Percentiles rank a stretch among this genome's conserved stretches.
phyloP scores from a whole-genome alignment of 2,797 vertebrate species.

The Orientallactaga sibirica region DNA sequence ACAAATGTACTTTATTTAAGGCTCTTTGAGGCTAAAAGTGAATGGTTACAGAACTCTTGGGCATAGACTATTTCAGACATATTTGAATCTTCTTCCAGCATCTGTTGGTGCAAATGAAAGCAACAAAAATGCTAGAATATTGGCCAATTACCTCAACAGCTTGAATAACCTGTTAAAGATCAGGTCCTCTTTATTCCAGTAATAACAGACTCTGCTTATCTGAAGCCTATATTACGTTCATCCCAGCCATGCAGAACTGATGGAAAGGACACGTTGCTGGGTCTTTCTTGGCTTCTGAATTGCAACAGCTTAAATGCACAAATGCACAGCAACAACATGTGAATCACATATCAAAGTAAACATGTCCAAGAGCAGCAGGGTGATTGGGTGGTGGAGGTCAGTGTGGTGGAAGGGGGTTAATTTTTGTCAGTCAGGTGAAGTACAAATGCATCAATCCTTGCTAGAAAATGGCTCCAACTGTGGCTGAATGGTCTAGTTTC shows the following conservation, averaged over 20 bases:
- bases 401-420: constrained; percentile 63
- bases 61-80: neutral
- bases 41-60: neutral
- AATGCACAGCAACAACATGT: constrained; percentile 62
- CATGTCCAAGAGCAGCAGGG: constrained; percentile 36
- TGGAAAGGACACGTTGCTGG: constrained; percentile 47
- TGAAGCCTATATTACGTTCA: constrained; percentile 53
- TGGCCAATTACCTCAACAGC: constrained; percentile 38
- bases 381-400: constrained; percentile 52
- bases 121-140: neutral
- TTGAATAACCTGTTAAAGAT: constrained; percentile 26
- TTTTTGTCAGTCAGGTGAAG: constrained; percentile 75
- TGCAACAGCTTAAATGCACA: constrained; percentile 60
- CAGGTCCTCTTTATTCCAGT: constrained; percentile 38
- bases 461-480: constrained; percentile 77
- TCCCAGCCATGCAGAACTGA: constrained; percentile 9
- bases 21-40: constrained; percentile 24
- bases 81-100: neutral
- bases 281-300: constrained; percentile 21
- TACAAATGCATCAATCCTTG: constrained; percentile 72
- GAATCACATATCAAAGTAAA: constrained; percentile 70
- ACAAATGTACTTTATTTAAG: constrained; percentile 21
- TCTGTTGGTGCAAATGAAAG: neutral
- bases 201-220: neutral
- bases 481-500: constrained; percentile 68